A percentile compares a stretch with the other conserved stretches of the same genome.
These are phyloP conservation scores for Mercenaria mercenaria DNA, from an alignment of 1,140 invertebrate genomes.

Conservation along the genomic window DNA sequence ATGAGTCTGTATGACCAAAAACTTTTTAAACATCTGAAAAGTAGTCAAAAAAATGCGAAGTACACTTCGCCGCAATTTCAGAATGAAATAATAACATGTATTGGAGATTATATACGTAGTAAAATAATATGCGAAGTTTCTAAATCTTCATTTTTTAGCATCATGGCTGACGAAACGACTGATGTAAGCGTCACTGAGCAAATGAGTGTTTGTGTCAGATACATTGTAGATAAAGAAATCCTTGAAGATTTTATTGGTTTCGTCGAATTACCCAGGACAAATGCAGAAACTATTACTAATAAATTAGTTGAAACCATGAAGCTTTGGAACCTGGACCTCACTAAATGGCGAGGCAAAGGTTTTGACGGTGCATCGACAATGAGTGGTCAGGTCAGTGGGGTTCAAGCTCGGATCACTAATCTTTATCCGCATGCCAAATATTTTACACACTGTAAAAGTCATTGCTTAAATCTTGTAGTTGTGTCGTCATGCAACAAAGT, in stretches of 20 bases:
- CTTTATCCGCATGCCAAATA: not conserved
- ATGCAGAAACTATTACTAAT: not conserved
- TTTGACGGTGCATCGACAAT: not conserved
- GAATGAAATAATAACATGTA: not conserved
- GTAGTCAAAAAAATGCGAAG: not conserved
- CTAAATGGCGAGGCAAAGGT: not conserved
- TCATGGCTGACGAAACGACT: not conserved
- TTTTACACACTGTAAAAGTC: not conserved
- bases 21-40: not conserved
- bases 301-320: not conserved
- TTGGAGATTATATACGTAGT: not conserved
- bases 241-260: not conserved
- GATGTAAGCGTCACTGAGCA: not conserved
- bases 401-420: not conserved
- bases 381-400: not conserved
- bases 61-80: not conserved
- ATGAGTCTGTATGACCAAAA: not conserved
- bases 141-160: not conserved
- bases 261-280: not conserved
- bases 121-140: not conserved
- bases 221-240: not conserved
- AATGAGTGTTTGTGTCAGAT: not conserved
- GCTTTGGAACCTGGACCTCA: not conserved
- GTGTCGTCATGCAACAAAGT: not conserved
- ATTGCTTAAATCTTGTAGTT: not conserved